Evolutionary conservation across 2,113 vertebrate species (phyloP), one percentile per base, ranked within the genome.

Genomic region (Pimephales promelas): DNA sequence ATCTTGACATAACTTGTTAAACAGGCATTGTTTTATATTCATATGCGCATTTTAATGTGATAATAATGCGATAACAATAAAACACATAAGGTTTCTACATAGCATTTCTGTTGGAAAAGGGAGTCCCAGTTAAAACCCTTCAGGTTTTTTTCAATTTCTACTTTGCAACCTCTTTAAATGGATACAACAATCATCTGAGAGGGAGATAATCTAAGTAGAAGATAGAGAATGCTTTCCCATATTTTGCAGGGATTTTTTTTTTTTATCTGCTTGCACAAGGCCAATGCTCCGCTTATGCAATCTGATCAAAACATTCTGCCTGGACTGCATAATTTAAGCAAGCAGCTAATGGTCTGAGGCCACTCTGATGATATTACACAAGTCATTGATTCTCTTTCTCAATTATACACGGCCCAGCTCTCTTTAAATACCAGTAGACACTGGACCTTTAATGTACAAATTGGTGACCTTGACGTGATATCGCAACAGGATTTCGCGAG

Each of bases 381-480:
- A 88, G 88, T 89, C 92, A 93, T 93, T 91, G 92, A 94, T 92
- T 93, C 90, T 89, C 74, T 62, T 75, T 79, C 92, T 93, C 91
- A 90, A 93, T 94, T 93, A 94, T 94, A 93, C 92, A 93, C 90
- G 90, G 92, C 89, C 92, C 90, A 91, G 89, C 90, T 88, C 87
- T 90, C 88, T 90, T 91, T 91, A 95, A 94, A 92, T 91, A 92
- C 90, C 92, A 87, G 90, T 90, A 92, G 93, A 92, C 90, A 89
- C 88, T 88, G 88, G 86, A 91, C n/a, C 88, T 88, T 91, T 91
- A 84, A 91, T 93, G 92, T 89, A 86, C n/a, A n/a, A n/a, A n/a
- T n/a, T n/a, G n/a, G n/a, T n/a, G n/a, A n/a, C n/a, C n/a, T n/a
- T n/a, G n/a, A n/a, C n/a, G n/a, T n/a, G n/a, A n/a, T n/a, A n/a